These are phyloP conservation scores for Lucifuga dentata DNA, from an alignment of 2,113 vertebrate species.

Conservation along the genomic window DNA sequence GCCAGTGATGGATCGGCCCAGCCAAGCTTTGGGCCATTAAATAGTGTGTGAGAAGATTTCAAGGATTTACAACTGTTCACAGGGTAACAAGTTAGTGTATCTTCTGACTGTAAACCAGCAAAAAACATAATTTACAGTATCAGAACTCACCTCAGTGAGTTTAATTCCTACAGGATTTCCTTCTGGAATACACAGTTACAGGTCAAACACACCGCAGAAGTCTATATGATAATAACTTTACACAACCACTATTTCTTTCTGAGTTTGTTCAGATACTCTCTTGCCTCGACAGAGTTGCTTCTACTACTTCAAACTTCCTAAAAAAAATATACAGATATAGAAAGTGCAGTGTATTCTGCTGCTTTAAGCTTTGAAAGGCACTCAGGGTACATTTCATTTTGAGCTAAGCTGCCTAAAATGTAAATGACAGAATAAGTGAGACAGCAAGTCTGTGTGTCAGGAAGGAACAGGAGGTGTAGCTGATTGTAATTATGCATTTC, in stretches of 20 bases:
- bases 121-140: too few relatives aligned
- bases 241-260: slow-evolving; percentile 1
- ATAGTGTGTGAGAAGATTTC: slow-evolving; percentile 35
- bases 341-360: background rate
- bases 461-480: slow-evolving; percentile 16
- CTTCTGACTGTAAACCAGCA: slow-evolving; percentile 24
- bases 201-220: background rate
- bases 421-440: slow-evolving; percentile 17
- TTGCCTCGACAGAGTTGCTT: slow-evolving; percentile 26
- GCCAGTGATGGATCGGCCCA: slow-evolving; percentile 46
- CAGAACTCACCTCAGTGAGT: too few relatives aligned
- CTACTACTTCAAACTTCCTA: too few relatives aligned
- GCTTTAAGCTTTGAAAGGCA: background rate
- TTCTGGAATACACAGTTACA: background rate
- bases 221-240: background rate
- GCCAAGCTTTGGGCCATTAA: slow-evolving; percentile 45
- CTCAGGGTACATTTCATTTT: background rate
- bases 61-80: slow-evolving; percentile 31
- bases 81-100: slow-evolving; percentile 20
- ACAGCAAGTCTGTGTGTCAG: slow-evolving; percentile 4
- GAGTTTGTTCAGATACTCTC: slow-evolving; percentile 6
- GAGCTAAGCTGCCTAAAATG: background rate
- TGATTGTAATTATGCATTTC: slow-evolving; percentile 48
- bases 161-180: background rate
- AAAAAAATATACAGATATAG: too few relatives aligned